A percentile compares a stretch with the other conserved stretches of the same genome.
These are phyloP conservation scores for Alauda arvensis DNA, from an alignment of 2,797 vertebrate species.

Conservation along the genomic window DNA sequence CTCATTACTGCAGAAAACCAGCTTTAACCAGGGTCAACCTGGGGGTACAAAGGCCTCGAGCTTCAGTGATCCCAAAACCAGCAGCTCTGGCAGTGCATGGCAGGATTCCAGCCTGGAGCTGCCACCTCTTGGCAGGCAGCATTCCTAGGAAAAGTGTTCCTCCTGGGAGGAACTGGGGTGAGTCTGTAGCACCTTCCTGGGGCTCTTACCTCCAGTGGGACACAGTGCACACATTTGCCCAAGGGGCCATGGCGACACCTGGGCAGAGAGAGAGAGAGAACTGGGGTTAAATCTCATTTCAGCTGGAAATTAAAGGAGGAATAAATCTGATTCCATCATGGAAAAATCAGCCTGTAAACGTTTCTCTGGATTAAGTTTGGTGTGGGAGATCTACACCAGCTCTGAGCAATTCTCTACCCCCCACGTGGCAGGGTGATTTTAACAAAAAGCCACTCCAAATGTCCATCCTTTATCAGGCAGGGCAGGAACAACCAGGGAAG, in stretches of 20 bases:
- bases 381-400: neutral
- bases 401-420: neutral
- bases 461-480: neutral
- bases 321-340: neutral
- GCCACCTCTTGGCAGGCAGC: neutral
- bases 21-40: neutral
- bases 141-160: neutral
- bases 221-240: slow-evolving; percentile 96
- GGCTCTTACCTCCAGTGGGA: slow-evolving; percentile 91
- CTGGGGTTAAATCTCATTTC: neutral
- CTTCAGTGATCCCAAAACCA: neutral
- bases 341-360: neutral
- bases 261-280: neutral
- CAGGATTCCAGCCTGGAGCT: neutral
- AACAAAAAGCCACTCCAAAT: neutral
- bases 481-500: neutral
- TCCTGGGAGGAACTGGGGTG: neutral
- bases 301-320: neutral
- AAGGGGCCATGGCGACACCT: slow-evolving; percentile 93
- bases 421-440: neutral
- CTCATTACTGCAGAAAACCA: neutral
- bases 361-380: neutral
- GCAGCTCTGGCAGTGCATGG: neutral
- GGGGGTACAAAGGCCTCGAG: neutral
- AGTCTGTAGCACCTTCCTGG: neutral